A percentile compares a stretch with the other conserved stretches of the same genome.
Evolutionary conservation across 2,797 vertebrate species (phyloP).

Genomic region (Limosa lapponica): DNA sequence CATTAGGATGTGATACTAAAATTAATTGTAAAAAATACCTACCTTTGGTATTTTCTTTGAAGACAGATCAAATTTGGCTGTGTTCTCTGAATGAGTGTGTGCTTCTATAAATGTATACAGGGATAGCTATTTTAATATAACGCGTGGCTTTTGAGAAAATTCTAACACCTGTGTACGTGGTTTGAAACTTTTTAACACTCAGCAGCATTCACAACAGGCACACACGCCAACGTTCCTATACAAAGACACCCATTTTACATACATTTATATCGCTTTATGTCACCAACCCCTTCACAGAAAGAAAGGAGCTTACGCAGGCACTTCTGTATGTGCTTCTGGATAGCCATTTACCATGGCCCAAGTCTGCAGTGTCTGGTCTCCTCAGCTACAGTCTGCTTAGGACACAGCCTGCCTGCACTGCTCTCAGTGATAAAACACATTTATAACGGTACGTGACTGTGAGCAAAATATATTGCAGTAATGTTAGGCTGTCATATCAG

Average conservation of each 20-base stretch:
- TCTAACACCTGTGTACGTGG: fast-evolving
- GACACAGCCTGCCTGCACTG: neutral
- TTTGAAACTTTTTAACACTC: neutral
- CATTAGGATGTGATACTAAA: neutral
- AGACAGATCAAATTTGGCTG: neutral
- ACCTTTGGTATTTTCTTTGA: neutral
- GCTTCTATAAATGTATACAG: neutral
- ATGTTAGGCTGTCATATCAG: neutral
- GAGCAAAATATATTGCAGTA: neutral
- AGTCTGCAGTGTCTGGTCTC: neutral
- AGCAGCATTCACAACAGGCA: fast-evolving
- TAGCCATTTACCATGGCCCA: fast-evolving
- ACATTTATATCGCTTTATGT: neutral
- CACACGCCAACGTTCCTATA: neutral
- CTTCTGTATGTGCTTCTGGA: neutral
- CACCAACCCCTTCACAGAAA: neutral
- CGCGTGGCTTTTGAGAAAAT: neutral
- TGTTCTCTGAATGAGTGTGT: neutral
- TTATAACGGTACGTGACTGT: neutral
- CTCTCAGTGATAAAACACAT: neutral
- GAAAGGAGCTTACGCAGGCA: neutral
- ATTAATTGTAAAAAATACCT: neutral
- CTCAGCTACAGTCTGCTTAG: neutral
- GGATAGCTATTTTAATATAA: neutral
- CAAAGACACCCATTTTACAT: neutral